phyloP scores from a whole-genome alignment of 1,140 invertebrate species.

The Lepidurus arcticus region DNA sequence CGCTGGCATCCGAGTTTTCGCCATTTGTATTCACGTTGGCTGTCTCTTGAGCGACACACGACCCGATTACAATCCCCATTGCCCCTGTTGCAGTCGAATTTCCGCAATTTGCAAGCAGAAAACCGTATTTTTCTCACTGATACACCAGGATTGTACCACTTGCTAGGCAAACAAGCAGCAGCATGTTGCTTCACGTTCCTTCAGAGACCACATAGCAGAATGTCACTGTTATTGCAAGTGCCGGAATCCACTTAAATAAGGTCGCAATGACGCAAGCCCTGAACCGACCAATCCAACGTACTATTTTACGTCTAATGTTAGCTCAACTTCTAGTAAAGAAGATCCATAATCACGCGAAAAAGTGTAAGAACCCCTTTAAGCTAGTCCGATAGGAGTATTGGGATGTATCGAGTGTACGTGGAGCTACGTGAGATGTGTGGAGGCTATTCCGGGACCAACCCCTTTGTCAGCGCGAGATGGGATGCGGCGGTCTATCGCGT shows the following conservation, averaged over 20 bases:
- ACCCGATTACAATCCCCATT: constrained; percentile 69
- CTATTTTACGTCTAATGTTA: no score
- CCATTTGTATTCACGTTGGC: constrained; percentile 33
- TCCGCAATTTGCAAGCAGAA: neutral
- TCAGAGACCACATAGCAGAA: no score
- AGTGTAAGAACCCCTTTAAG: no score
- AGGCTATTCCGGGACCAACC: neutral
- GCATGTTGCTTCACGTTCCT: no score
- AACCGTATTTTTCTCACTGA: neutral
- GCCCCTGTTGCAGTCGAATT: neutral
- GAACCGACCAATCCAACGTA: no score
- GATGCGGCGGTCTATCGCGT: neutral
- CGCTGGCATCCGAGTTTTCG: constrained; percentile 24
- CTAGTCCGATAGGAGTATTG: neutral
- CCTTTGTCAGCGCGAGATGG: neutral
- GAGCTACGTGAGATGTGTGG: neutral
- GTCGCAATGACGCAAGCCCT: no score
- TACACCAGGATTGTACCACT: neutral
- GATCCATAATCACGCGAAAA: no score
- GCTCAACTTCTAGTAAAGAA: no score
- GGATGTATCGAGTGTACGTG: neutral
- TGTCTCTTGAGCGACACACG: constrained; percentile 52
- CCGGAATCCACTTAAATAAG: no score
- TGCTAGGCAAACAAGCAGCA: no score
- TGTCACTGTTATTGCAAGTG: no score